Conservation (phyloP, 2,113 vertebrate species). For the Gila orcuttii region DNA sequence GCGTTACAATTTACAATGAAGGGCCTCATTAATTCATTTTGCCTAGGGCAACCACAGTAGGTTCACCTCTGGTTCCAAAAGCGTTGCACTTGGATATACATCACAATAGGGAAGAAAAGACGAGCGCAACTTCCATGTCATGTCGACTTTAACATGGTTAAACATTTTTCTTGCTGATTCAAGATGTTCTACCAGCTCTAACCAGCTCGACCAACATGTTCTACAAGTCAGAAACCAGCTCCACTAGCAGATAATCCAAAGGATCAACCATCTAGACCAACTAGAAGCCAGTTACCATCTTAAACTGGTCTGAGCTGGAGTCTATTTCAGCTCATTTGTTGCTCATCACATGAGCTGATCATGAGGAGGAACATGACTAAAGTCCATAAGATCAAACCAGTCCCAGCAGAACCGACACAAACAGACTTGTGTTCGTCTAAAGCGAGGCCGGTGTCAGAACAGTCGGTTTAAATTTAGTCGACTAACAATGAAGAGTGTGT, state of each 20-base stretch:
- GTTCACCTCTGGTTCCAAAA: too few species aligned
- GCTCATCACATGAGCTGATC: too few species aligned
- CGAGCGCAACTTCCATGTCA: too few species aligned
- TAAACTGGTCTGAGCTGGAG: too few species aligned
- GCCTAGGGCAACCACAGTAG: too few species aligned
- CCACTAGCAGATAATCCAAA: not conserved
- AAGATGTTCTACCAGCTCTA: not conserved
- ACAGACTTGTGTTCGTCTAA: constrained; percentile 1
- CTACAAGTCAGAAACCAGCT: too few species aligned
- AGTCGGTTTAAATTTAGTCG: constrained; percentile 43
- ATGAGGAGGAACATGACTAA: not conserved
- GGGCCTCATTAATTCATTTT: too few species aligned
- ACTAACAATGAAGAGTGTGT: constrained; percentile 25
- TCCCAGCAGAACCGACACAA: not conserved
- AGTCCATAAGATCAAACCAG: not conserved
- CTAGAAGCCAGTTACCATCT: too few species aligned
- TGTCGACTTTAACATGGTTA: not conserved
- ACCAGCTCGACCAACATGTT: not conserved
- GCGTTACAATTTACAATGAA: too few species aligned
- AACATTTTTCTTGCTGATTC: not conserved
- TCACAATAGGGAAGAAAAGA: too few species aligned
- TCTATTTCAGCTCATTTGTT: too few species aligned
- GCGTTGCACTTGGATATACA: too few species aligned
- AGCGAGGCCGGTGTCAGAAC: not conserved
- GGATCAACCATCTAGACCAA: not conserved